Conservation (phyloP, 2,797 vertebrate species). For the Coluber constrictor region DNA sequence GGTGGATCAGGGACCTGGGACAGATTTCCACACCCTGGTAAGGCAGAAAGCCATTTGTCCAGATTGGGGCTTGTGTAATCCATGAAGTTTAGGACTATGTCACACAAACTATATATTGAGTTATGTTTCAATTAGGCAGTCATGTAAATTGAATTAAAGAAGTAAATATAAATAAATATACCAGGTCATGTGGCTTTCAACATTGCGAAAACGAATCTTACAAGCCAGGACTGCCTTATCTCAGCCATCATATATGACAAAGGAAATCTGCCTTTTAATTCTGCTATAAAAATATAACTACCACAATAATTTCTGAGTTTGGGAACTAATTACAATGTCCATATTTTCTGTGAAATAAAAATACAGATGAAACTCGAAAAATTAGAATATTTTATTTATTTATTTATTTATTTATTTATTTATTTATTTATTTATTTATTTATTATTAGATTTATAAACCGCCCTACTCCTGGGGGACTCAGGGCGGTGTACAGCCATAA, state of each 20-base stretch:
- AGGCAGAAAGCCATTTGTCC: neutral
- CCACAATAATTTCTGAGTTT: neutral
- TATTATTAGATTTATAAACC: too few species aligned
- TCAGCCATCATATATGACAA: accelerated
- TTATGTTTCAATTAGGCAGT: neutral
- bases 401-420: too few species aligned
- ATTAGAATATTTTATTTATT: too few species aligned
- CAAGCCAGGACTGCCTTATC: neutral
- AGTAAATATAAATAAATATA: neutral
- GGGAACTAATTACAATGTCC: neutral
- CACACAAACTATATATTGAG: neutral
- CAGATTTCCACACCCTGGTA: neutral
- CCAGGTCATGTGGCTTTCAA: neutral
- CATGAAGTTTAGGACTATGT: neutral
- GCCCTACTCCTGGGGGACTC: too few species aligned
- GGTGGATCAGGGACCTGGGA: neutral
- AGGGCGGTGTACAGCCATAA: too few species aligned
- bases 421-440: too few species aligned
- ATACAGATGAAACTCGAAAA: too few species aligned
- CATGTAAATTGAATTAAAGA: neutral
- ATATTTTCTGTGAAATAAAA: neutral
- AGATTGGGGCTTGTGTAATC: neutral
- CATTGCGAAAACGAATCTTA: neutral
- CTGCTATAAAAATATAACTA: neutral
- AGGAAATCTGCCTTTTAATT: neutral